Percentiles rank a stretch among this genome's conserved stretches.
phyloP scores from a whole-genome alignment of 2,888 invertebrate genomes.

The Lycophotia porphyrea region DNA sequence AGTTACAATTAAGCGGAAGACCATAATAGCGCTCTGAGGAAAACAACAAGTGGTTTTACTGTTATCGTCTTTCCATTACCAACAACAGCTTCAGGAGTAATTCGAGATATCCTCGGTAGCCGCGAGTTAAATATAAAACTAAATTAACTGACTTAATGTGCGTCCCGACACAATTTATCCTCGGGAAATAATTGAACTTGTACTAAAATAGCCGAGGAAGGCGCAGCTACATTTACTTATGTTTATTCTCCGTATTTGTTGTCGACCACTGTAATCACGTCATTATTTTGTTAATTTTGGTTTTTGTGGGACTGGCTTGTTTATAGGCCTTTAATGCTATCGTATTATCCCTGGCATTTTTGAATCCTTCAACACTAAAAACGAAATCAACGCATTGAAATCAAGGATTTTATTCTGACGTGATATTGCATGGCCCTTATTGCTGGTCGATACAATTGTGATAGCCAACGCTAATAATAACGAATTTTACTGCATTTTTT shows the following conservation, averaged over 20 bases:
- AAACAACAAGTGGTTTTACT: slow-evolving; percentile 55
- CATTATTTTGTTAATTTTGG: slow-evolving; percentile 47
- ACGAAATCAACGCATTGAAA: neutral
- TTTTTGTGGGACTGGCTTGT: slow-evolving; percentile 26
- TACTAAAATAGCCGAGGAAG: slow-evolving; percentile 64
- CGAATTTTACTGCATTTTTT: slow-evolving; percentile 71
- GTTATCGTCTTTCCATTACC: slow-evolving; percentile 64
- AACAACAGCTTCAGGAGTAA: slow-evolving; percentile 65
- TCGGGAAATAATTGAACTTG: slow-evolving; percentile 71
- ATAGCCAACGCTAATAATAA: slow-evolving; percentile 38
- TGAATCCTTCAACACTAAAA: neutral
- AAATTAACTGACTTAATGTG: slow-evolving; percentile 70
- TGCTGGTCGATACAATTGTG: slow-evolving; percentile 19
- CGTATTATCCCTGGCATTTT: slow-evolving; percentile 13
- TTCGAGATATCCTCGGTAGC: slow-evolving; percentile 70
- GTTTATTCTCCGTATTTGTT: slow-evolving; percentile 58
- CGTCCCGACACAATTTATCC: slow-evolving; percentile 64
- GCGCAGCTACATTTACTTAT: slow-evolving; percentile 56
- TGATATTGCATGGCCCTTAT: neutral
- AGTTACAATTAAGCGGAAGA: slow-evolving; percentile 40
- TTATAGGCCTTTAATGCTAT: slow-evolving; percentile 30
- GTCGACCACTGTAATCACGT: slow-evolving; percentile 49
- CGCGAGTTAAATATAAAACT: slow-evolving; percentile 73
- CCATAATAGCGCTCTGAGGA: slow-evolving; percentile 26
- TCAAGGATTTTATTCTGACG: neutral